Evolutionary conservation across 2,888 invertebrate genomes (phyloP), one percentile per base, ranked within the genome.

Genomic region (Philereme transversata): DNA sequence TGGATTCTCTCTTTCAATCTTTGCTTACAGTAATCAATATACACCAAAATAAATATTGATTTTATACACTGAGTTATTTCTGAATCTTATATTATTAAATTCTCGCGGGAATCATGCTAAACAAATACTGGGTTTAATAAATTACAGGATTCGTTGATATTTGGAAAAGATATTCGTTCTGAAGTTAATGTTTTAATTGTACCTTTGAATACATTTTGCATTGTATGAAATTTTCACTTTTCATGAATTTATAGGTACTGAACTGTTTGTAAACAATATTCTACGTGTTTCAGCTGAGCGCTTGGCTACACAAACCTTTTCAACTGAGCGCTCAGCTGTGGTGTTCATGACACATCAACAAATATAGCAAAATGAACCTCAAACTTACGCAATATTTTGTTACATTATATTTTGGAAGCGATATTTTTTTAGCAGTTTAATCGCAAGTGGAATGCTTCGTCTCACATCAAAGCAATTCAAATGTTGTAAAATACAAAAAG

Each of bases 391-490:
- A 71, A 70, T 50, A 41, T 55, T 58, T 65, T 62, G 47, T 57
- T 53, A 48, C 63, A 60, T 60, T 62, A 47, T 51, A 64, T 69
- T n/a, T 69, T 49, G 52, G 10, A 55, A 54, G 41, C 34, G 64
- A 63, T 65, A 66, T 70, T 69, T 65, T 63, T 60, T 65, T 64
- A 62, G 57, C 38, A 38, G 22, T 60, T 64, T 51, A 52, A 62
- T 59, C 10, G 45, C 41, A 38, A 46, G 46, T 34, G 47, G 60
- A 51, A 58, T 59, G 61, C 48, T 56, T 51, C 55, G 46, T 62
- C 54, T 53, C 53, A 62, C 57, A 55, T 67, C 59, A 64, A 64
- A 64, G 50, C 60, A 46, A 62, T 67, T 65, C 56, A 62, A 64
- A 64, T 46, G 64, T 62, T 48, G 50, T 64, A 55, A 67, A 64